Percentiles rank a stretch among this genome's conserved stretches.
These are phyloP conservation scores for Andrena flavipes DNA, from an alignment of 2,888 invertebrate genomes.

Conservation along the genomic window DNA sequence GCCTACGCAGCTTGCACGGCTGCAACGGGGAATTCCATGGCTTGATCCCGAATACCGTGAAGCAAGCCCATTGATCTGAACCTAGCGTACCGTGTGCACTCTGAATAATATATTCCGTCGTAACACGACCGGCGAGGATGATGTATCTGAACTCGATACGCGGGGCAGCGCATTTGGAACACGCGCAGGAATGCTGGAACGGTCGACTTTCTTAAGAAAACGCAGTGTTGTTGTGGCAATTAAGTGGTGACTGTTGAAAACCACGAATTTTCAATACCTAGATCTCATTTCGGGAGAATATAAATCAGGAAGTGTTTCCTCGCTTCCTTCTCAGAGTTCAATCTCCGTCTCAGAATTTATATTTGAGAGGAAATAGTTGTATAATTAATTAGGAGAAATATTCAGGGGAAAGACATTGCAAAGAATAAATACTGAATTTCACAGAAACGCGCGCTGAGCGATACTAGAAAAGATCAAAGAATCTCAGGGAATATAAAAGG, in stretches of 20 bases:
- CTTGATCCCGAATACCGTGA: constrained; percentile 7
- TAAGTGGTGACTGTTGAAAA: not conserved
- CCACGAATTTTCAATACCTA: not conserved
- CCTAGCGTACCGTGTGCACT: constrained; percentile 1
- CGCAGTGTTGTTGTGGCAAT: not conserved
- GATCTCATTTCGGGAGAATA: not conserved
- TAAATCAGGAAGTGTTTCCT: no score
- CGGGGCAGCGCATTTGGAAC: not conserved
- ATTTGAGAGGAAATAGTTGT: not conserved
- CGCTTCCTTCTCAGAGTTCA: no score
- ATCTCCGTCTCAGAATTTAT: not conserved
- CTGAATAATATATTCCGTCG: constrained; percentile 34
- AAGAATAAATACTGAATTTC: no score
- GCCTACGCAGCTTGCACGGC: constrained; percentile 29
- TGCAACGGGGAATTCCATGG: constrained; percentile 19
- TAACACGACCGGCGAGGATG: constrained; percentile 20
- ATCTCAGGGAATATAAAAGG: no score
- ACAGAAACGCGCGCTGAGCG: no score
- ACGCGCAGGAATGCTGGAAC: not conserved
- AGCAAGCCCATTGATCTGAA: constrained; percentile 39
- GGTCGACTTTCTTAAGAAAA: not conserved
- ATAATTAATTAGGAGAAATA: not conserved
- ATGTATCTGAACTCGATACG: constrained; percentile 6
- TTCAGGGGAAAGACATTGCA: no score
- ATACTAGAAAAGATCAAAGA: no score